Conservation (phyloP, 2,888 invertebrate genomes). For the Monopis laevigella region DNA sequence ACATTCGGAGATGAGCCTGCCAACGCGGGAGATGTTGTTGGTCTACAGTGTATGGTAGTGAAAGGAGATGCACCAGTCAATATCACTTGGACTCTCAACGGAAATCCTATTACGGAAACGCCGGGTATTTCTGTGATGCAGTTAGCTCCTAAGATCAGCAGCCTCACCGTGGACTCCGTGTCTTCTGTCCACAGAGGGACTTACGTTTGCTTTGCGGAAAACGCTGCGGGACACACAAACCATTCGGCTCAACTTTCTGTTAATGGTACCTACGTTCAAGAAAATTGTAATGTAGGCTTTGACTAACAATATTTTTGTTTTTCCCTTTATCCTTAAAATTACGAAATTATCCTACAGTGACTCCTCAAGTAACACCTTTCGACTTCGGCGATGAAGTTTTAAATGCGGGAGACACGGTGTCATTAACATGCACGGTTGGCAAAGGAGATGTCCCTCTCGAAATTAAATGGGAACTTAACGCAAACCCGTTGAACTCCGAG, state of each 20-base stretch:
- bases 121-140: constrained; percentile 50
- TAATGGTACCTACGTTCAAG: constrained; percentile 61
- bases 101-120: constrained; percentile 48
- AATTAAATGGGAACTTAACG: constrained; percentile 77
- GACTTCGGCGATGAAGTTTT: constrained; percentile 78
- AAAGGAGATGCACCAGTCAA: constrained; percentile 77
- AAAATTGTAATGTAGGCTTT: neutral
- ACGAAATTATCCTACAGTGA: constrained; percentile 38
- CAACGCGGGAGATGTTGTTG: constrained; percentile 73
- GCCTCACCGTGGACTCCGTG: constrained; percentile 71
- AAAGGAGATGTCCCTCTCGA: constrained; percentile 77
- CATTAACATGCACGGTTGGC: constrained; percentile 74
- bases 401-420: constrained; percentile 78
- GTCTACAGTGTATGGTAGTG: constrained; percentile 70
- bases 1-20: constrained; percentile 72
- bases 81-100: constrained; percentile 74
- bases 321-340: neutral
- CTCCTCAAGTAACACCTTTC: constrained; percentile 82
- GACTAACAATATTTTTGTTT: neutral
- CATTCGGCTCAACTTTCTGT: constrained; percentile 67
- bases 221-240: constrained; percentile 65
- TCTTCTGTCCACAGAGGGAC: constrained; percentile 71
- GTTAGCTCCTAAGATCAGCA: constrained; percentile 61
- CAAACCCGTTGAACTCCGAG: constrained; percentile 52
- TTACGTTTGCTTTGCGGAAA: constrained; percentile 71